Percentiles rank a stretch among this genome's conserved stretches.
These are phyloP conservation scores for Babyrousa celebensis DNA, from an alignment of 2,797 vertebrate genomes.

Conservation along the genomic window DNA sequence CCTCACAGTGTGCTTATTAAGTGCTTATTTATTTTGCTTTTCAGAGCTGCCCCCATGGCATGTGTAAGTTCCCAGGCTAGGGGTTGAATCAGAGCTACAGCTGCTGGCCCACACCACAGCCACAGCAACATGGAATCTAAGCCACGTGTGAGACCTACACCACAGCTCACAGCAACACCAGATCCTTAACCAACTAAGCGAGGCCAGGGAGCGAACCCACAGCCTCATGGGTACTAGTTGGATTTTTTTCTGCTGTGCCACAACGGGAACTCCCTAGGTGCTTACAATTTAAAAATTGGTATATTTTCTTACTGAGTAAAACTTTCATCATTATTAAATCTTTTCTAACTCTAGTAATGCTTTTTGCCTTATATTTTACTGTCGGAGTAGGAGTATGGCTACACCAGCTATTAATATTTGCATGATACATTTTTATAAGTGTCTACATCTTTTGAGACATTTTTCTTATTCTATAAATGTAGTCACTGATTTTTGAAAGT, in stretches of 20 bases:
- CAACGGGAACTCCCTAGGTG: background rate
- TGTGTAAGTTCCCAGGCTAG: too few species aligned
- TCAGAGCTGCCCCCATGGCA: too few species aligned
- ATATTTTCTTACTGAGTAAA: background rate
- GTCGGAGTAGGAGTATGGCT: background rate
- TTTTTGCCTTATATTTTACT: constrained; percentile 7
- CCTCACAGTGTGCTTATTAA: background rate
- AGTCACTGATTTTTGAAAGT: background rate
- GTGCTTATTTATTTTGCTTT: too few species aligned
- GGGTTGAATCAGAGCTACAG: too few species aligned
- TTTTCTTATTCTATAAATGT: constrained; percentile 1
- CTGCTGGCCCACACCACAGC: too few species aligned
- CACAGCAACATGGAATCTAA: too few species aligned
- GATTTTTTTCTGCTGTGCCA: too few species aligned
- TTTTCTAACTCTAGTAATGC: background rate
- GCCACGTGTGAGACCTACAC: too few species aligned
- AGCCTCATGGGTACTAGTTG: too few species aligned
- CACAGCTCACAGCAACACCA: too few species aligned
- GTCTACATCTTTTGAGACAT: background rate
- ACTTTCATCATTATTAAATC: background rate
- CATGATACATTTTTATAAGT: background rate
- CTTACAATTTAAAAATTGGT: constrained; percentile 55
- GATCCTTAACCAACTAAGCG: too few species aligned
- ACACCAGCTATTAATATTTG: background rate
- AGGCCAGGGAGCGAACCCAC: too few species aligned